phyloP scores from a whole-genome alignment of 2,888 invertebrate genomes.

The Chouioia cunea region DNA sequence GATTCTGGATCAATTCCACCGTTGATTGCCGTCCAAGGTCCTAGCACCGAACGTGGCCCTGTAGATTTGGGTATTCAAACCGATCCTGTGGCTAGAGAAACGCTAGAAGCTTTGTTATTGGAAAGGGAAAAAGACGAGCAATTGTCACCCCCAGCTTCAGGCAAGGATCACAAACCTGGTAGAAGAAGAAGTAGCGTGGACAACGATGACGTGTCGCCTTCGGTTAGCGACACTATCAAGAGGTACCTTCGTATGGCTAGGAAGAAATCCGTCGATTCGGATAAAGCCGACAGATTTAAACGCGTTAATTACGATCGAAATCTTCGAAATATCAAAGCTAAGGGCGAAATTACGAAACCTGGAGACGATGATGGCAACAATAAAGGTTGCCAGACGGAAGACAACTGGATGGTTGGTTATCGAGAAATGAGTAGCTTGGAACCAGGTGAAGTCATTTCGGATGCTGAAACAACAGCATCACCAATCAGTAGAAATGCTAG shows the following conservation, averaged over 20 bases:
- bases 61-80: constrained; percentile 76
- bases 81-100: constrained; percentile 72
- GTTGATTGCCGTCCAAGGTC: constrained; percentile 77
- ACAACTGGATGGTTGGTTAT: constrained; percentile 78
- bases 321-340: constrained; percentile 84
- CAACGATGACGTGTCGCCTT: constrained; percentile 87
- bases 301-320: constrained; percentile 90
- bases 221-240: constrained; percentile 89
- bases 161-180: constrained; percentile 64
- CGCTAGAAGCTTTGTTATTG: constrained; percentile 69
- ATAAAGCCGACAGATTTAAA: constrained; percentile 85
- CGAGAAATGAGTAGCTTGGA: constrained; percentile 69
- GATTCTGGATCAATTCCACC: constrained; percentile 73
- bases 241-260: constrained; percentile 88
- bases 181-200: constrained; percentile 84
- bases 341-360: constrained; percentile 79
- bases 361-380: constrained; percentile 83
- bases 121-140: constrained; percentile 70
- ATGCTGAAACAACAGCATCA: constrained; percentile 63
- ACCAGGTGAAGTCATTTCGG: constrained; percentile 63
- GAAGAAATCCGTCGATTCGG: constrained; percentile 86
- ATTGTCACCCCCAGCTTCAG: constrained; percentile 60
- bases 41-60: constrained; percentile 71
- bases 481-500: constrained; percentile 70
- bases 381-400: constrained; percentile 84